Evolutionary conservation across 2,797 vertebrate genomes (phyloP).

Genomic region (Aphelocoma californica): DNA sequence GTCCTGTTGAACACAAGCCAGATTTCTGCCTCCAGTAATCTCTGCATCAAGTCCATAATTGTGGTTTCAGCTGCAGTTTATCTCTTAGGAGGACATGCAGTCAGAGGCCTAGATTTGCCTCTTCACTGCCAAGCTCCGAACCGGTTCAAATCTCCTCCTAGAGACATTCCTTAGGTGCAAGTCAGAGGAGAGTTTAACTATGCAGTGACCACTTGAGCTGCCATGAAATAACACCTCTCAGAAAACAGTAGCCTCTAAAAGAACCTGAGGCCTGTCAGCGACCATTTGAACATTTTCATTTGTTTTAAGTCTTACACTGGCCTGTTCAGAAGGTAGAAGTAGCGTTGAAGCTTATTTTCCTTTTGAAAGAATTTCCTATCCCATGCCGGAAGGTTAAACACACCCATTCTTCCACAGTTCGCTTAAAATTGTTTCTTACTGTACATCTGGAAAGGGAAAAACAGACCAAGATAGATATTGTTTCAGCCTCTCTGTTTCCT

Average conservation of each 20-base stretch:
- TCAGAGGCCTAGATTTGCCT: slow-evolving; percentile 8
- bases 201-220: not conserved
- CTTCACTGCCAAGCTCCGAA: slow-evolving; percentile 38
- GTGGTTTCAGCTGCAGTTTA: slow-evolving; percentile 24
- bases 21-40: not conserved
- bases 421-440: slow-evolving; percentile 5
- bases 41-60: not conserved
- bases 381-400: not conserved
- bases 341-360: slow-evolving; percentile 25
- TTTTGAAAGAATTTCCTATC: slow-evolving; percentile 53
- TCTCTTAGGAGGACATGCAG: not conserved
- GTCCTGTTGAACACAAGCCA: slow-evolving; percentile 20
- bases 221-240: not conserved
- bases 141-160: not conserved
- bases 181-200: slow-evolving; percentile 22
- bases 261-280: not conserved
- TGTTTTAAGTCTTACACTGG: not conserved
- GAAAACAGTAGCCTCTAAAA: not conserved
- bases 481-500: not conserved
- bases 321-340: slow-evolving; percentile 14
- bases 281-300: not conserved
- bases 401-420: slow-evolving; percentile 32
- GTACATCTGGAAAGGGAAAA: not conserved
- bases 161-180: slow-evolving; percentile 17
- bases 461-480: not conserved